Base-by-base conservation (phyloP, 1,140 invertebrate species). In the Lasioglossum baleicum region DNA sequence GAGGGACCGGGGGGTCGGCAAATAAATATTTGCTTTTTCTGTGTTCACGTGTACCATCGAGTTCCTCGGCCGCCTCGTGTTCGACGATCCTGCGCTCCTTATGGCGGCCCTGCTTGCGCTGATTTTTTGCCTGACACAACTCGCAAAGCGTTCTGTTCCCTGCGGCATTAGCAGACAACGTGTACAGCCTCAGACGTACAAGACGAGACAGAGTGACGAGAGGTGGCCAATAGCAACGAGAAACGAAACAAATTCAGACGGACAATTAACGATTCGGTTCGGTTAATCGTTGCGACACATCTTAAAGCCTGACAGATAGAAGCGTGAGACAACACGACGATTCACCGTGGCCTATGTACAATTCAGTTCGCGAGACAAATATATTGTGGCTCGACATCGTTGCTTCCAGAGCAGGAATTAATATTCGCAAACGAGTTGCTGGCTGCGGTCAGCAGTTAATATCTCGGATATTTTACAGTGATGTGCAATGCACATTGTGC, bases 81-180 rank as follows among this genome's bases (percentile, higher is more conserved):
- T 89, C 93, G 85, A 90, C 92, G 72, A 92, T 93, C 89, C 93
- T 94, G 84, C 94, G 93, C 85, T 94, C 94, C 93, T 95, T 96
- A 92, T 95, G 94, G 86, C 94, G 94, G 87, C 93, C 94, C 94
- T 91, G 91, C 91, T 95, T 96, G 92, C 95, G 94, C 90, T 94
- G 94, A 80, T 94, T 91, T 94, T 96, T 96, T 82, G 95, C 94
- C 94, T 95, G 95, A 94, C 96, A 97, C 91, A 96, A 94, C 93
- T 97, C 96, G 93, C 96, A 97, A 90, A 96, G 94, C 84, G 96
- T 97, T 95, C 96, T 97, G 95, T 97, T 97, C 96, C 96, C 96
- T 97, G 94, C 89, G 90, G 87, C 89, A 93, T 91, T 90, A 90
- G 90, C 90, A 89, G 75, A 90, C 82, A 84, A 77, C 72, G 80